Evolutionary conservation across 2,888 invertebrate species (phyloP).

Genomic region (Augochlorella aurata): DNA sequence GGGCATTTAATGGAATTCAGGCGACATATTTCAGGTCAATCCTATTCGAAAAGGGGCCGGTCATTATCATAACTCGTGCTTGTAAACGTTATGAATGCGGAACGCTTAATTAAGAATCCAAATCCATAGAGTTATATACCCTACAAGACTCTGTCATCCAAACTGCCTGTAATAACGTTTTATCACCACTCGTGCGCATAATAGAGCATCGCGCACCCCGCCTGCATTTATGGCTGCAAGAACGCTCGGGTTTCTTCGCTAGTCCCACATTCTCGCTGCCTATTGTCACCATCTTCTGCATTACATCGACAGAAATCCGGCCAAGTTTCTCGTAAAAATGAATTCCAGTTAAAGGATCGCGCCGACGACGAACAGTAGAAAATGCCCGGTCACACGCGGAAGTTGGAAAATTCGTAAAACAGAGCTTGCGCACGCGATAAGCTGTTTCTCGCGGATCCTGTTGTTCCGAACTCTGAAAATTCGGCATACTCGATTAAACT

Average conservation of each 20-base stretch:
- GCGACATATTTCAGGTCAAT: background rate
- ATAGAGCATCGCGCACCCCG: constrained; percentile 14
- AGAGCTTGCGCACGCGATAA: no score
- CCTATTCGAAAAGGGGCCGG: background rate
- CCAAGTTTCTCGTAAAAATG: background rate
- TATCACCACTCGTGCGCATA: constrained; percentile 17
- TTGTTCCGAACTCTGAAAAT: background rate
- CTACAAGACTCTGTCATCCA: constrained; percentile 13
- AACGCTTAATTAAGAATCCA: constrained; percentile 16
- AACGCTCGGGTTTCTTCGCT: constrained; percentile 15
- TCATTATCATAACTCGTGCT: constrained; percentile 12
- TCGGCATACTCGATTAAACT: background rate
- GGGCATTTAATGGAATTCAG: background rate
- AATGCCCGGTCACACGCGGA: no score
- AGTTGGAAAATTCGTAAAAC: no score
- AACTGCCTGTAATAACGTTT: constrained; percentile 21
- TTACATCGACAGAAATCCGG: no score
- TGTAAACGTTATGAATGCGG: constrained; percentile 10
- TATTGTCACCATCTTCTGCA: background rate
- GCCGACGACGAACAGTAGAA: no score
- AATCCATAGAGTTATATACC: constrained; percentile 3
- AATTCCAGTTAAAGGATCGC: background rate
- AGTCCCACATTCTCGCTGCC: background rate
- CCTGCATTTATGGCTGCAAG: constrained; percentile 18
- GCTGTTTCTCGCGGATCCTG: no score